Conservation (phyloP, 2,113 vertebrate species). For the Promerops cafer region DNA sequence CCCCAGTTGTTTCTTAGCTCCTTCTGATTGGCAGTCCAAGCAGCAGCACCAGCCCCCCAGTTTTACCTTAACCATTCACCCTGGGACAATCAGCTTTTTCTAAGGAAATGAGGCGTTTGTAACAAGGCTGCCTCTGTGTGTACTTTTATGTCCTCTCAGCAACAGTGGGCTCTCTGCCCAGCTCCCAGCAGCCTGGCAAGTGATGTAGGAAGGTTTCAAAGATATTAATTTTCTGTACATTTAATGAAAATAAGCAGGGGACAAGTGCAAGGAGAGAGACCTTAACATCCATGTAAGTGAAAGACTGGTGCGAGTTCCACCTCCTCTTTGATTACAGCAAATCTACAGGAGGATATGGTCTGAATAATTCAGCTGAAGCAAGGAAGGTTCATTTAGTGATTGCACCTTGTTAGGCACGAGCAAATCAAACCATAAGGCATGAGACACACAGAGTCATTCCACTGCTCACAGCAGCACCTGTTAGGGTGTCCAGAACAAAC, state of each 20-base stretch:
- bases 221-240: background rate
- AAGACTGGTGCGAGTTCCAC: background rate
- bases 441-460: background rate
- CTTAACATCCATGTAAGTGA: background rate
- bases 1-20: background rate
- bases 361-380: background rate
- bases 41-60: background rate
- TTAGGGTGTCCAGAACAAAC: background rate
- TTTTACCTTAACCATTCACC: background rate
- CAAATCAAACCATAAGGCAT: background rate
- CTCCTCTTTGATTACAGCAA: background rate
- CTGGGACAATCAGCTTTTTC: slow-evolving; percentile 1
- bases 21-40: background rate
- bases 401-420: background rate
- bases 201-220: background rate
- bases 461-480: background rate
- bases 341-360: background rate
- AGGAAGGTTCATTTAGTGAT: background rate
- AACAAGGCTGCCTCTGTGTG: background rate
- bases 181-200: background rate
- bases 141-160: background rate
- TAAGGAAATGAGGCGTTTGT: background rate
- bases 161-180: background rate
- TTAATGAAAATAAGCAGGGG: background rate
- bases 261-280: background rate